phyloP scores from a whole-genome alignment of 2,888 invertebrate species.

The Meganola albula region DNA sequence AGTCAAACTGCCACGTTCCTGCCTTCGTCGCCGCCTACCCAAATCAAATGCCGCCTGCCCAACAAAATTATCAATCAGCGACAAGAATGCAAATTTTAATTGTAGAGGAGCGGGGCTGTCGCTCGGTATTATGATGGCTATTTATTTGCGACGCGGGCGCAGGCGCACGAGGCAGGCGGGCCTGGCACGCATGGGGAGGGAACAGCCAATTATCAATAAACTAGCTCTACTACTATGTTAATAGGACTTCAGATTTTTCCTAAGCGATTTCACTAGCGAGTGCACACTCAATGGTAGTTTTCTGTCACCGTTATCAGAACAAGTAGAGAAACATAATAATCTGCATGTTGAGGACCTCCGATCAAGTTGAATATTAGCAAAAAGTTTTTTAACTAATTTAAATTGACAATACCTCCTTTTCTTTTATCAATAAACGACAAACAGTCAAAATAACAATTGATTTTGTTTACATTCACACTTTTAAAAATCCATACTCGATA shows the following conservation, averaged over 20 bases:
- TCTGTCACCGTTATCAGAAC: slow-evolving; percentile 58
- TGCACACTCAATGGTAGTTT: slow-evolving; percentile 64
- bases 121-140: slow-evolving; percentile 59
- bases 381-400: no score
- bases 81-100: slow-evolving; percentile 73
- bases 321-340: slow-evolving; percentile 55
- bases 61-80: slow-evolving; percentile 70
- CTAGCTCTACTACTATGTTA: slow-evolving; percentile 73
- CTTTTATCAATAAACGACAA: no score
- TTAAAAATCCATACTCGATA: no score
- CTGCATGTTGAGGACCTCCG: slow-evolving; percentile 24
- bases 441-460: no score
- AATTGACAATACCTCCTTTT: no score
- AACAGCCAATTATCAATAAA: slow-evolving; percentile 72
- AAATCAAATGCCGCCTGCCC: slow-evolving; percentile 51
- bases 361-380: slow-evolving; percentile 11
- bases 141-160: slow-evolving; percentile 49
- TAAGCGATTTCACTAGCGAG: slow-evolving; percentile 59
- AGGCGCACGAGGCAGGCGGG: slow-evolving; percentile 45
- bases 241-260: slow-evolving; percentile 72
- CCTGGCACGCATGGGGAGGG: slow-evolving; percentile 52
- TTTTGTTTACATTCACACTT: no score
- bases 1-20: slow-evolving; percentile 11
- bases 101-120: slow-evolving; percentile 52
- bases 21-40: slow-evolving; percentile 35